Evolutionary conservation across 2,888 invertebrate genomes (phyloP), one percentile per base, ranked within the genome.

Genomic region (Smittia sp.): DNA sequence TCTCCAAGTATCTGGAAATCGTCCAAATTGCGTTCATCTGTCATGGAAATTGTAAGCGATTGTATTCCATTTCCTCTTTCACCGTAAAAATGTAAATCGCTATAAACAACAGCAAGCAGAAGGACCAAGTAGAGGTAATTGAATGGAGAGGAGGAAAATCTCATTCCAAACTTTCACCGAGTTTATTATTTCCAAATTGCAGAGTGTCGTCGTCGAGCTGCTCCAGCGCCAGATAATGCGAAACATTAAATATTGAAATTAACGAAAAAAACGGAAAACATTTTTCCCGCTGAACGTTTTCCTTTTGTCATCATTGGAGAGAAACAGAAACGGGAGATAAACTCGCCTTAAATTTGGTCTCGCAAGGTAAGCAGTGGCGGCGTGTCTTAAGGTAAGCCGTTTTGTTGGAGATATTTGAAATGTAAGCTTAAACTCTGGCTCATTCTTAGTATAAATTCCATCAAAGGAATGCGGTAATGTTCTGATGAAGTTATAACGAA

Each of bases 171-270:
- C 9, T 41, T 41, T 41, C 13, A 13, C 13, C 9, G 41, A 52
- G 20, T 20, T 52, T 32, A 32, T 32, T 32, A 32, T 32, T 32
- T 9, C 32, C 32, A 32, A 32, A 32, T 32, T 32, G 32, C 9
- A 6, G n/a, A 32, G 9, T 32, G 32, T 32, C 9, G 32, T 32
- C 32, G 4, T 32, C 4, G 32, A 32, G 9, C 9, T 32, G 32
- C 9, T 32, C 9, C 32, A 6, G 9, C 32, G 3, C 9, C 4
- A 32, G 32, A 32, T 32, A 32, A 69, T 69, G 67, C 18, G 38
- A 39, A 67, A 41, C 67, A 67, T 67, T 67, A 67, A 67, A 69
- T 54, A 69, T 52, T 46, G 54, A 69, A 69, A 69, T 69, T 69
- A 69, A 69, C 52, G 18, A 18, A 54, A 69, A 58, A 22, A 46